Evolutionary conservation across 2,888 invertebrate genomes (phyloP).

Genomic region (Apamea anceps): DNA sequence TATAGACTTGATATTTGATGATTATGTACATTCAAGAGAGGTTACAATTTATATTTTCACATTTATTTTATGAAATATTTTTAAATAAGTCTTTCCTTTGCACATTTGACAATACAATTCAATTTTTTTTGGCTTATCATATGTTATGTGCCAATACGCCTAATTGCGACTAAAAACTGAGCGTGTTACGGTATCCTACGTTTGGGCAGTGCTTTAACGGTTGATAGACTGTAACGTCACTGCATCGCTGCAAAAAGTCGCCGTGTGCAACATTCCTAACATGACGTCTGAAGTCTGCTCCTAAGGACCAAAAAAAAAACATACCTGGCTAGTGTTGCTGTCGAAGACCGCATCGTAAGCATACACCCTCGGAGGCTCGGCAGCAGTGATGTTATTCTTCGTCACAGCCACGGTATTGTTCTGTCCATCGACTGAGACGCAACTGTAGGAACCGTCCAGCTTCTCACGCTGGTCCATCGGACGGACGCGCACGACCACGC

Average conservation of each 20-base stretch:
- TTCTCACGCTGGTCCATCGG: constrained; percentile 97
- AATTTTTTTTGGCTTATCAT: too few species aligned
- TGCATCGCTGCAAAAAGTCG: neutral
- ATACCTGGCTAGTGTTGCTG: constrained; percentile 95
- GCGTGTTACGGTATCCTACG: too few species aligned
- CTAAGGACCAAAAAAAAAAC: constrained; percentile 29
- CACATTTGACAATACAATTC: too few species aligned
- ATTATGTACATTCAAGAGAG: neutral
- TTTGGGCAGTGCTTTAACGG: too few species aligned
- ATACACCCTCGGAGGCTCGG: constrained; percentile 96
- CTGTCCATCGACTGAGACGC: constrained; percentile 94
- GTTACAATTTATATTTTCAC: neutral
- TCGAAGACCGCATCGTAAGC: constrained; percentile 99
- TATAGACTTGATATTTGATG: neutral
- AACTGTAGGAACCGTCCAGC: constrained; percentile 92
- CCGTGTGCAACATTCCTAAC: neutral
- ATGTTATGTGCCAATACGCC: too few species aligned
- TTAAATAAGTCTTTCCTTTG: too few species aligned
- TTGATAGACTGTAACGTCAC: neutral
- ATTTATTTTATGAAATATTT: too few species aligned
- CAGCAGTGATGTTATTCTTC: constrained; percentile 92
- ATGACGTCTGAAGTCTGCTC: neutral
- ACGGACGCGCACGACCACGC: constrained; percentile 98
- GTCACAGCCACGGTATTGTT: constrained; percentile 95
- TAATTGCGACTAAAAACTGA: too few species aligned